Percentiles rank a stretch among this genome's conserved stretches.
Evolutionary conservation across 2,113 vertebrate genomes (phyloP).

Genomic region (Triplophysa siluroides): DNA sequence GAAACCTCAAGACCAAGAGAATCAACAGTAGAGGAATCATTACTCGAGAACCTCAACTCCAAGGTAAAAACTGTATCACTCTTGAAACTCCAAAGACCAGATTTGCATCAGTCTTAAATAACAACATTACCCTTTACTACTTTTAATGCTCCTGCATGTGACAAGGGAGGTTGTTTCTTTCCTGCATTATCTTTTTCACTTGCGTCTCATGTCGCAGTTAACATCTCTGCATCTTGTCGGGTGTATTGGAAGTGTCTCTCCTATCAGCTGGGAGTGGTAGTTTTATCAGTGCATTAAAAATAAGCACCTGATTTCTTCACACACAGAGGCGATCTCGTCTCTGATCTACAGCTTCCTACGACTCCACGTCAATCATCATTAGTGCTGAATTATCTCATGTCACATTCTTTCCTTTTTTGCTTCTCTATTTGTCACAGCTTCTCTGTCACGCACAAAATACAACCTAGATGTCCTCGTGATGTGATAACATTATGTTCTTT

Average conservation of each 20-base stretch:
- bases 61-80: not conserved
- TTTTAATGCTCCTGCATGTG: not conserved
- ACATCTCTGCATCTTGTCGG: not conserved
- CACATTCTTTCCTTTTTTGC: not conserved
- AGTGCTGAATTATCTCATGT: not conserved
- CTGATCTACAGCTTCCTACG: not conserved
- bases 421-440: not conserved
- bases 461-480: not conserved
- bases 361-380: conserved; percentile 17
- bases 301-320: not conserved
- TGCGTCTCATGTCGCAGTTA: not conserved
- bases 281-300: conserved; percentile 21
- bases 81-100: not conserved
- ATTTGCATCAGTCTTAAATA: too few relatives aligned
- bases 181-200: conserved; percentile 3
- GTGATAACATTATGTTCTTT: too few relatives aligned
- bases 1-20: too few relatives aligned
- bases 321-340: not conserved
- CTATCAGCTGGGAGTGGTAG: conserved; percentile 4
- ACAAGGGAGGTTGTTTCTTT: not conserved
- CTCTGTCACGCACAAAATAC: not conserved
- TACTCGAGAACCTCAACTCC: not conserved
- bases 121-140: too few relatives aligned
- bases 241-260: conserved; percentile 19
- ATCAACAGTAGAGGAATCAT: too few relatives aligned